Base-by-base conservation (phyloP, 2,888 invertebrate genomes). In the Drosophila ezoana region DNA sequence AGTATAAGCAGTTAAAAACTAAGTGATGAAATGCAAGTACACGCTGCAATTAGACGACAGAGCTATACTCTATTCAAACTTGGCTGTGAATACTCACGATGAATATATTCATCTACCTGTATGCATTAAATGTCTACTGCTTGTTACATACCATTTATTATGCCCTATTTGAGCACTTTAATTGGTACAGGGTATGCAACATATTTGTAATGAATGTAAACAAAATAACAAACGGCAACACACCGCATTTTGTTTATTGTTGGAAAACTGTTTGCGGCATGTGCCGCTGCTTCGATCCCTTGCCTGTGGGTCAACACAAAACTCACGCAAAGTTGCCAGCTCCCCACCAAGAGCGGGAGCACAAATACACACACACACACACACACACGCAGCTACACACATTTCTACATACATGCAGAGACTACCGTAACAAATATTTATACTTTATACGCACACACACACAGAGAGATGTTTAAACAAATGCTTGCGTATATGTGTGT, bases 201-300 rank as follows among this genome's bases (percentile, higher is more conserved):
- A 35, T 65, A 53, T 53, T 56, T 45, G 43, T 63, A 70, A 56
- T 41, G 23, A 63, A 65, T 70, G 71, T 76, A 75, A 76, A 79
- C 76, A 76, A 70, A 65, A 63, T 54, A 57, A 33, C 48, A 44
- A 78, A 57, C 40, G 58, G 40, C 56, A 57, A 48, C 47, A 47
- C 9, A 44, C 56, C 61, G 20, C 74, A 65, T 54, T 58, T 75
- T 84, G 85, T 89, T 87, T 89, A 81, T 84, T 84, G 72, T 70
- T 78, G 69, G 53, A 59, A 70, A 70, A 61, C 45, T 62, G 78
- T 56, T 66, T 81, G 89, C 73, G 89, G 83, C 83, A 84, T 89
- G 87, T 76, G 84, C 78, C 69, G 44, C 40, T 54, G 51, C 45
- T 10, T 60, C 78, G 57, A 52, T 71, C 56, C 76, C 63, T 58